Evolutionary conservation across 2,888 invertebrate genomes (phyloP), one percentile per base, ranked within the genome.

Genomic region (Carterocephalus palaemon): DNA sequence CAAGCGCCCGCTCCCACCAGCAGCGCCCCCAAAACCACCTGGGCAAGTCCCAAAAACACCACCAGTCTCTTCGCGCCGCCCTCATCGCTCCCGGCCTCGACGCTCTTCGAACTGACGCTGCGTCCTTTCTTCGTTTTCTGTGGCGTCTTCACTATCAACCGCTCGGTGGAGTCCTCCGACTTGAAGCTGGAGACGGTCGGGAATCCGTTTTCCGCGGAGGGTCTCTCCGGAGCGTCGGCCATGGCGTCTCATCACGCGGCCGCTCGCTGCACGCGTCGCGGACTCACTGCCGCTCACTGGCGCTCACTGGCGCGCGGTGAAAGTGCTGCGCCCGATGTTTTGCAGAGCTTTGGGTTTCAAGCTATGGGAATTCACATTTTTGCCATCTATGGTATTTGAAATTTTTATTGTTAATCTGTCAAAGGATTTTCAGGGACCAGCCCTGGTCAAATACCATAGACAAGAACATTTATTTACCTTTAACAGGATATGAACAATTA

Each of bases 1-100:
- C 90, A 63, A 12, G 90, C 89, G 1, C 92, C 92, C 46, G 90
- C 90, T 3, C 89, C 89, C 51, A 90, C 88, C 74, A 92, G 78
- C 56, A 90, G 70, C 47, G 90, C 80, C 8, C 92, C 92, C 40
- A 92, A 86, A 47, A 88, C 71, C 53, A 91, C 88, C 73, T 92
- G 92, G 56, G 86, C 82, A 53, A 90, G 53, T 31, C 90, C 91
- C 57, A 88, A 64, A 12, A 88, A 79, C 59, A 89, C 79, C 47
- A 91, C 87, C 28, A 88, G 65, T 24, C 81, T 63, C 41, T 54
- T 60, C 22, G 62, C 47, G 26, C 48, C 40, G 4, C 59, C 62
- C 45, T 57, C 68, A 43, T 70, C 77, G 64, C 77, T 78, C 5
- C 73, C 77, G 16, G 78, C 79, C 50, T 76, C 80, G 3, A 75